Evolutionary conservation across 2,797 vertebrate species (phyloP).

Genomic region (Dallia pectoralis): DNA sequence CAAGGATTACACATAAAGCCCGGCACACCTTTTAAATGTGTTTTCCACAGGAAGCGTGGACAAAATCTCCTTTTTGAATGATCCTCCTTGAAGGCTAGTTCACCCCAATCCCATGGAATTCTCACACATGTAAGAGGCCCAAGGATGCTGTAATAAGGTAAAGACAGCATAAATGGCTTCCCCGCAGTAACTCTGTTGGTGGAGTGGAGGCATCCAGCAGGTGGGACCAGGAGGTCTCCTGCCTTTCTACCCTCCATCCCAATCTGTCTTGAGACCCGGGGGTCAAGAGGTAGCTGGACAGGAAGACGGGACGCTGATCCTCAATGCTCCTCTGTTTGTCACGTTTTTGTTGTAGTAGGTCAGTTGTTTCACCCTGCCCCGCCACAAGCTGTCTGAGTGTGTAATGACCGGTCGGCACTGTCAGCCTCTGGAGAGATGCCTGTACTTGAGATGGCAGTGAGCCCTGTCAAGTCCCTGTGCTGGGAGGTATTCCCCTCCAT

Average conservation of each 20-base stretch:
- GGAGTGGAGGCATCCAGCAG: slow-evolving; percentile 55
- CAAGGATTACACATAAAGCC: not conserved
- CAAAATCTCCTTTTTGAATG: not conserved
- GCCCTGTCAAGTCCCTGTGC: slow-evolving; percentile 77
- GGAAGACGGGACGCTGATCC: not conserved
- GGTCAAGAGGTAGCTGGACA: not conserved
- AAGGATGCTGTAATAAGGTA: slow-evolving; percentile 5
- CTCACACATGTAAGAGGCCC: not conserved
- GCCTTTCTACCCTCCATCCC: slow-evolving; percentile 10
- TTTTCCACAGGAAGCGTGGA: not conserved
- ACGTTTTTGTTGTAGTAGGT: not conserved
- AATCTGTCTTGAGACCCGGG: slow-evolving; percentile 16
- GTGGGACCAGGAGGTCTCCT: slow-evolving; percentile 48
- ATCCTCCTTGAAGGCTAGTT: not conserved
- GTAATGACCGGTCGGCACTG: slow-evolving; percentile 65
- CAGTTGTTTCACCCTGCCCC: not conserved
- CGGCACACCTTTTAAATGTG: not conserved
- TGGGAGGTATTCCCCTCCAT: slow-evolving; percentile 92
- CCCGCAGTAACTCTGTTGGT: slow-evolving; percentile 53
- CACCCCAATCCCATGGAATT: not conserved
- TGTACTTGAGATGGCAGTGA: slow-evolving; percentile 84
- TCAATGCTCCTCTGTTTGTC: not conserved
- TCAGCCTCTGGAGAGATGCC: slow-evolving; percentile 72
- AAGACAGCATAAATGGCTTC: slow-evolving; percentile 48
- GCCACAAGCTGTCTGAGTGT: not conserved